Evolutionary conservation across 2,797 vertebrate genomes (phyloP), one percentile per base, ranked within the genome.

Genomic region (Odontamblyopus lacepedii): DNA sequence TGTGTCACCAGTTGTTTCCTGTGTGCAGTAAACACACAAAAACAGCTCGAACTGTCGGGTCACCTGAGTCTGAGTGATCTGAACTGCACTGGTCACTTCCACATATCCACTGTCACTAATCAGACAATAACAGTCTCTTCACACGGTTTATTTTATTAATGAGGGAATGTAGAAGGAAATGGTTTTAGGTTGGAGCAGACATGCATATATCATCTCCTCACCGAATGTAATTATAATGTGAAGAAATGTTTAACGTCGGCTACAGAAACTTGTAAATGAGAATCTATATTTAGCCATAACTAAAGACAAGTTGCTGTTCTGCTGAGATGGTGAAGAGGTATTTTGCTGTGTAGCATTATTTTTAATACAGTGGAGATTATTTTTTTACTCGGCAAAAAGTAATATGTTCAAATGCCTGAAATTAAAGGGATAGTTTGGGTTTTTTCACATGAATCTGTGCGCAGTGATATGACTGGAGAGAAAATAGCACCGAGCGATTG

Each of bases 111-210:
- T 19, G 18, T n/a, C 13, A 57, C 26, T 27, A 26, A 59, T 27
- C 3, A 77, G 78, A 80, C 74, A 57, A 66, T 63, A 67, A 74
- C 15, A 12, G 12, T 70, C 44, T 76, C 30, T 50, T 75, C 29
- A 44, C 73, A 70, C 70, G 53, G 35, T 83, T 79, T 80, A 73
- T 78, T 78, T 81, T 51, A 79, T 79, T 80, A 27, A 77, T 53
- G 8, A 59, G 64, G 63, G 62, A 73, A 81, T 23, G 7, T 26
- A 23, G 2, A 4, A 23, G n/a, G 8, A 7, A 4, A 29, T 27
- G 7, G 8, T n/a, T 12, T 44, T 13, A 3, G 41, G 27, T 71
- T 61, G 29, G 69, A 67, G 60, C 38, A 72, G 26, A 60, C 1
- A 7, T 30, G 16, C 59, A 62, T 6, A 23, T 23, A 50, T 57